Base-by-base conservation (phyloP, 2,113 vertebrate genomes). In the Leucopsar rothschildi region DNA sequence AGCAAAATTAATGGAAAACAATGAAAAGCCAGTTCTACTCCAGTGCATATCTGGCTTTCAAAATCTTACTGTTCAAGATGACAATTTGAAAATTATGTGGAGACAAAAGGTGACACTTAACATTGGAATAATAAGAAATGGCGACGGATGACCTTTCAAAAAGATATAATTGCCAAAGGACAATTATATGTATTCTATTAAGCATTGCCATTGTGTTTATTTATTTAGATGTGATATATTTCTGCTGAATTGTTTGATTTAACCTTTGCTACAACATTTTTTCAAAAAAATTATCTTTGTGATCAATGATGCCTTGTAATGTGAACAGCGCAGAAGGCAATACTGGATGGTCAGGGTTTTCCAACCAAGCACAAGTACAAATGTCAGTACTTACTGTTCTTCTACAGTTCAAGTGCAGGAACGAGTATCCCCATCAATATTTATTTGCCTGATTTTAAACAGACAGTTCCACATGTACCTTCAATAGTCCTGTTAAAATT, bases 351-450 rank as follows among this genome's bases (percentile, higher is more conserved):
- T 97, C 93, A 95, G 21, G 9, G 6, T 53, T 92, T 94, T 92
- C 75, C 97, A 96, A 96, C 44, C 85, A 96, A 96, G 91, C 94
- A 96, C 93, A 98, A 98, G 96, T 66, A 50, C 49, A 97, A 96
- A 96, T 31, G 13, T 71, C 82, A 92, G 97, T 91, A 86, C 93
- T 97, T 94, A 83, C 56, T 59, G 44, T 96, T 97, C 90, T 90
- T 96, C 92, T 94, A 57, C 86, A 91, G 73, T 94, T 97, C 91
- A 97, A 98, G 88, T 93, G 88, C 87, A 97, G 93, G 77, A 96
- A 96, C 42, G 89, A 97, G 97, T 97, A 97, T 96, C 90, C 91
- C 75, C 90, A 96, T 97, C 92, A 89, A 90, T 97, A 97, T 97
- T 97, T 97, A 97, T 97, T 97, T 92, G 71, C 35, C 90, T 97